Conservation (phyloP, 2,888 invertebrate species). For the Lamellibrachia satsuma region DNA sequence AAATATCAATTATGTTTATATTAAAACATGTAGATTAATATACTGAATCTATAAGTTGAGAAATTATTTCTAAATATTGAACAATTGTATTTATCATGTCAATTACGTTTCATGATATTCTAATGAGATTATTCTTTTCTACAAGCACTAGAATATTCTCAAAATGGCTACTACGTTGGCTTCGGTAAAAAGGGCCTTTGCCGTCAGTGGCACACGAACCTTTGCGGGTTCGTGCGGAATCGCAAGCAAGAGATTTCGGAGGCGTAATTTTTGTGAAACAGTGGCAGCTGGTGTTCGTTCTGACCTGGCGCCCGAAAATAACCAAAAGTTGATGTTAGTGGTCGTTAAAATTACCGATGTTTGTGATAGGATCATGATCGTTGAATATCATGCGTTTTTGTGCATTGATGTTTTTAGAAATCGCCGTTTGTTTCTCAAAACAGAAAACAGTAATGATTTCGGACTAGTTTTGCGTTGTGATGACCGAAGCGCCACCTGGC, state of each 20-base stretch:
- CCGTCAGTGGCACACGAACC: slow-evolving; percentile 48
- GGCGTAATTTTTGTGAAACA: slow-evolving; percentile 56
- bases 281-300: slow-evolving; percentile 53
- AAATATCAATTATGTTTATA: background rate
- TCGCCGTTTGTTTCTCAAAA: too few relatives aligned
- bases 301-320: slow-evolving; percentile 44
- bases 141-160: background rate
- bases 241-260: slow-evolving; percentile 64
- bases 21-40: background rate
- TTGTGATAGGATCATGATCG: too few relatives aligned
- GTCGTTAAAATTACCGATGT: background rate
- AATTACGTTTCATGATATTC: background rate
- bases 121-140: background rate
- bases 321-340: background rate
- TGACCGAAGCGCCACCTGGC: too few relatives aligned
- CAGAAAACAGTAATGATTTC: too few relatives aligned
- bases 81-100: background rate
- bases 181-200: slow-evolving; percentile 54
- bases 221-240: slow-evolving; percentile 55
- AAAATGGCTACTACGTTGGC: background rate
- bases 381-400: too few relatives aligned
- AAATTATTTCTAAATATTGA: background rate
- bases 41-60: background rate
- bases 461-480: too few relatives aligned
- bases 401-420: too few relatives aligned